Evolutionary conservation across 2,113 vertebrate species (phyloP).

Genomic region (Vicugna pacos): DNA sequence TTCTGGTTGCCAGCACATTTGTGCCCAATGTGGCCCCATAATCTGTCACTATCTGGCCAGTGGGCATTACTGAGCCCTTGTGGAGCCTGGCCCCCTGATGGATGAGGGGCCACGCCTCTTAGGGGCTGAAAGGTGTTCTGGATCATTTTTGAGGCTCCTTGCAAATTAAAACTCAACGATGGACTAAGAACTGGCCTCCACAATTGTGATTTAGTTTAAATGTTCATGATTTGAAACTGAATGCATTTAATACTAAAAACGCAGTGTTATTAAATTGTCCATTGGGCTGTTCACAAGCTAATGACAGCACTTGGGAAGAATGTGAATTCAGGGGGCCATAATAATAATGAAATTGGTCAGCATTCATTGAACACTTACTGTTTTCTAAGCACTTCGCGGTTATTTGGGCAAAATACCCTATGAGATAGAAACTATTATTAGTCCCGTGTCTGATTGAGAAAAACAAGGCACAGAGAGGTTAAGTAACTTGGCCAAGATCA

Average conservation of each 20-base stretch:
- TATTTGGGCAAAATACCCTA: rapidly evolving
- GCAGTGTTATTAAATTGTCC: not conserved
- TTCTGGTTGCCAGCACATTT: rapidly evolving
- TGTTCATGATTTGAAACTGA: not conserved
- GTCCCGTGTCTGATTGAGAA: not conserved
- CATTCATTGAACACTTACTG: not conserved
- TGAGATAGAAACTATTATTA: rapidly evolving
- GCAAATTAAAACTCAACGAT: not conserved
- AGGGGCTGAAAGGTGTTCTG: not conserved
- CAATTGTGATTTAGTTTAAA: not conserved
- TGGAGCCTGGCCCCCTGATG: not conserved
- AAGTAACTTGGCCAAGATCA: not conserved
- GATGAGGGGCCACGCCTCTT: not conserved
- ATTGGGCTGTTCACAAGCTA: not conserved
- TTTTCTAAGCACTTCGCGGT: not conserved
- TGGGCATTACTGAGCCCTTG: not conserved
- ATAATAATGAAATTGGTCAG: not conserved
- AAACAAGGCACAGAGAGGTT: not conserved
- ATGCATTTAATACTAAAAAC: not conserved
- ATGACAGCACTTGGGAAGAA: not conserved
- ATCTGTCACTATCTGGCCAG: not conserved
- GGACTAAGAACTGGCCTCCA: not conserved
- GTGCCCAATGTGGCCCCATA: not conserved
- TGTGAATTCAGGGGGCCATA: not conserved
- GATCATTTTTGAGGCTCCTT: not conserved